phyloP scores from a whole-genome alignment of 2,888 invertebrate species.

The Blastobasis adustella region DNA sequence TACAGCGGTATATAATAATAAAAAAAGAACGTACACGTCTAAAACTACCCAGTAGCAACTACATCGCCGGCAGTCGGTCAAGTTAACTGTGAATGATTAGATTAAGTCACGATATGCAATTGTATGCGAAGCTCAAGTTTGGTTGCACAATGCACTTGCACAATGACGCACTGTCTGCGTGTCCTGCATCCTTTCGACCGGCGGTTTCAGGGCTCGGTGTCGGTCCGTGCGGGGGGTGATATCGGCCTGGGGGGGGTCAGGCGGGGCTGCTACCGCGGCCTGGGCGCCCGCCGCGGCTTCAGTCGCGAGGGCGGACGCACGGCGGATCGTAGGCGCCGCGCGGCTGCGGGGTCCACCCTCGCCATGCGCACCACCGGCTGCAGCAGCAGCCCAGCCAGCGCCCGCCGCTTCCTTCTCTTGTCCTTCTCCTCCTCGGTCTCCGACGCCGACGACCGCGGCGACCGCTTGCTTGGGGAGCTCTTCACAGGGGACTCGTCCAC shows the following conservation, averaged over 20 bases:
- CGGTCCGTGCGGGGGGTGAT: too few relatives aligned
- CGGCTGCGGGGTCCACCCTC: slow-evolving; percentile 68
- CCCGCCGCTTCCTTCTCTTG: slow-evolving; percentile 40
- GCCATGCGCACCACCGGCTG: slow-evolving; percentile 81
- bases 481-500: slow-evolving; percentile 19
- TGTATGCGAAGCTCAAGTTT: too few relatives aligned
- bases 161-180: too few relatives aligned
- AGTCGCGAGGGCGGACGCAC: slow-evolving; percentile 13
- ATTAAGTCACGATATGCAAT: too few relatives aligned
- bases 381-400: slow-evolving; percentile 48
- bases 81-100: too few relatives aligned
- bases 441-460: slow-evolving; percentile 30
- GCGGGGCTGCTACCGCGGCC: slow-evolving; percentile 35
- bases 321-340: slow-evolving; percentile 49
- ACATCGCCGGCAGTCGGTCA: too few relatives aligned
- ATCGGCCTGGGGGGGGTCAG: slow-evolving; percentile 3
- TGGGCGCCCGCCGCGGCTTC: slow-evolving; percentile 8
- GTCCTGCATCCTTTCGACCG: too few relatives aligned
- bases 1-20: too few relatives aligned
- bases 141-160: too few relatives aligned
- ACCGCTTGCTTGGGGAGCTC: slow-evolving; percentile 15
- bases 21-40: too few relatives aligned
- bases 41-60: too few relatives aligned
- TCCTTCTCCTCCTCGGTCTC: slow-evolving; percentile 42
- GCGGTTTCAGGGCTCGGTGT: too few relatives aligned